phyloP scores from a whole-genome alignment of 2,797 vertebrate genomes.

The Eulemur mongoz region DNA sequence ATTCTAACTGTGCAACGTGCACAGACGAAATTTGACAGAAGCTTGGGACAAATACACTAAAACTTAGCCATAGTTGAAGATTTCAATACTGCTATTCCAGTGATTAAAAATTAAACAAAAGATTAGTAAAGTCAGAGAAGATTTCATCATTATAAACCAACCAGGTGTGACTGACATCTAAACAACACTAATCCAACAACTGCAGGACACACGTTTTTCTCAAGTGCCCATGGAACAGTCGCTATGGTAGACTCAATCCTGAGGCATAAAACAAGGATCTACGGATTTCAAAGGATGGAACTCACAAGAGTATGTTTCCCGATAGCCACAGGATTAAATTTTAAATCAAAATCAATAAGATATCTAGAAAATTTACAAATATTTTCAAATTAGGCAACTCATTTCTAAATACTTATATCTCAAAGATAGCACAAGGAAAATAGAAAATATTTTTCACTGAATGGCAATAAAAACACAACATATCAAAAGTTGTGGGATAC shows the following conservation, averaged over 20 bases:
- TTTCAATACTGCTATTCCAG: not conserved
- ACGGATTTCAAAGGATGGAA: not conserved
- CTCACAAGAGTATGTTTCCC: not conserved
- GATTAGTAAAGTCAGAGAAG: not conserved
- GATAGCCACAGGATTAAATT: not conserved
- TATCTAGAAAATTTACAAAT: not conserved
- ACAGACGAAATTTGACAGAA: not conserved
- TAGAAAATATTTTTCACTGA: not conserved
- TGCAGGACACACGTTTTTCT: not conserved
- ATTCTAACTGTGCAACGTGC: not conserved
- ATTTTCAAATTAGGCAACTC: not conserved
- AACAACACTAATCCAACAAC: not conserved
- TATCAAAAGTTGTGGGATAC: not conserved
- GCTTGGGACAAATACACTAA: not conserved
- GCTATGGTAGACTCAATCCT: not conserved
- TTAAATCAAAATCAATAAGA: not conserved
- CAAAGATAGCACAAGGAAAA: not conserved
- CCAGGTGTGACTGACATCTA: not conserved
- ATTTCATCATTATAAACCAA: not conserved
- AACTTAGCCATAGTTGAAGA: not conserved
- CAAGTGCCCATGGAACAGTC: not conserved
- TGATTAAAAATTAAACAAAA: not conserved
- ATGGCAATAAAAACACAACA: not conserved
- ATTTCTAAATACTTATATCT: not conserved
- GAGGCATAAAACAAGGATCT: not conserved